Evolutionary conservation across 2,888 invertebrate species (phyloP), one percentile per base, ranked within the genome.

Genomic region (Pseudococcus longispinus): DNA sequence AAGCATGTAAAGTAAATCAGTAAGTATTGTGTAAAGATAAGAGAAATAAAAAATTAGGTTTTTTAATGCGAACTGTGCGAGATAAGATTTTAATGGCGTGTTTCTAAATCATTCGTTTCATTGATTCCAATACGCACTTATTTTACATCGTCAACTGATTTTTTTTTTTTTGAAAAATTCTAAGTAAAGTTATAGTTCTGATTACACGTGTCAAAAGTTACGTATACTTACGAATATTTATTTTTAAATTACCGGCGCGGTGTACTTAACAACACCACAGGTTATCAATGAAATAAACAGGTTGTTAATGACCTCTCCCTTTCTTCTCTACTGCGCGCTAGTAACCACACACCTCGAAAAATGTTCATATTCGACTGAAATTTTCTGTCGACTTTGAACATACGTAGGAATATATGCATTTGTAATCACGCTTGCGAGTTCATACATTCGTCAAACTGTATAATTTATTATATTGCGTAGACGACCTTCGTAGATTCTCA

Each of bases 1-100:
- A 99, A 91, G 96, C 97, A 0, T 96, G 96, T 90, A 96, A 95
- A 92, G 97, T 97, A 0, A 95, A 97, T 90, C 95, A 97, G 92
- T 93, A 90, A 91, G 91, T 91, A 77, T 60, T 55, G 46, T 65
- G 26, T 80, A 18, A 26, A n/a, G 5, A 85, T 65, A 11, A n/a
- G 2, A 51, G 51, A 4, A 26, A 26, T 65, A 26, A 32, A 29
- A 70, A 60, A 2, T 23, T 60, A 8, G 20, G 11, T 23, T 23
- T 1, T 60, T 60, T 9, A 8, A 60, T 9, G 3, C 8, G 60
- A 60, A 60, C 9, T 13, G 51, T 23, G 9, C 23, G 60, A n/a
- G n/a, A 60, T 15, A 9, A 20, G 60, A 8, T 51, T 23, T 60
- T 60, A 6, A 23, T 60, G 9, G 23, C 60, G 0, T 23, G 3